Evolutionary conservation across 2,888 invertebrate genomes (phyloP).

Genomic region (Auanema sp.): DNA sequence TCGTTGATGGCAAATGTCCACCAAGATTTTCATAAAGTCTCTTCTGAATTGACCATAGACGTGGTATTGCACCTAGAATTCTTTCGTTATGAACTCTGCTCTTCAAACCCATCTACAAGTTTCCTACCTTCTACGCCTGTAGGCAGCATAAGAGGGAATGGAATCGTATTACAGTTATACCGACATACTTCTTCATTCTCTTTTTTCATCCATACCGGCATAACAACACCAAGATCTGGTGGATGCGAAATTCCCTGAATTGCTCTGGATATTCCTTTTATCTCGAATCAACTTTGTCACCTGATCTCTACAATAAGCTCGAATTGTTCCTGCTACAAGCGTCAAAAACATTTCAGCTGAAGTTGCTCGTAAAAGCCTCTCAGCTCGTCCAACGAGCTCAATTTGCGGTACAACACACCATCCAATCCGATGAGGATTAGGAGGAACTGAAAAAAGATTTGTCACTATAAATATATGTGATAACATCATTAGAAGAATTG

Average conservation of each 20-base stretch:
- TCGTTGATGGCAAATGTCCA: constrained; percentile 17
- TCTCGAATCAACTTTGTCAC: constrained; percentile 13
- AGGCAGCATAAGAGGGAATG: constrained; percentile 66
- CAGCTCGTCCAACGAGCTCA: constrained; percentile 25
- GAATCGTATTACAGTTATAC: constrained; percentile 45
- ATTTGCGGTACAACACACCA: constrained; percentile 12
- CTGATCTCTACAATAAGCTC: constrained; percentile 28
- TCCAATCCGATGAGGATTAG: constrained; percentile 8
- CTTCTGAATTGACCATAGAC: constrained; percentile 70
- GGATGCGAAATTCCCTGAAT: constrained; percentile 35
- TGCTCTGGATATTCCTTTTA: background rate
- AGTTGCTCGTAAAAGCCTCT: constrained; percentile 30
- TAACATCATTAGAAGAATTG: background rate
- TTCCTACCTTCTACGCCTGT: constrained; percentile 70
- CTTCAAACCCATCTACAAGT: background rate
- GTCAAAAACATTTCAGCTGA: constrained; percentile 33
- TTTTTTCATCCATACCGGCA: constrained; percentile 28
- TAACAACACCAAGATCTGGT: constrained; percentile 26
- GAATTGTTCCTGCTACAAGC: constrained; percentile 37
- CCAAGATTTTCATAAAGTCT: constrained; percentile 65
- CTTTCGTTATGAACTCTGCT: background rate
- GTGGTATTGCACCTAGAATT: constrained; percentile 65
- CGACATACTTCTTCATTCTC: constrained; percentile 16
- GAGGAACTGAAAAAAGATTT: background rate
- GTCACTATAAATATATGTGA: background rate